Conservation (phyloP, 35 echinoderm and acorn worm species). For the Apostichopus parvimensis region DNA sequence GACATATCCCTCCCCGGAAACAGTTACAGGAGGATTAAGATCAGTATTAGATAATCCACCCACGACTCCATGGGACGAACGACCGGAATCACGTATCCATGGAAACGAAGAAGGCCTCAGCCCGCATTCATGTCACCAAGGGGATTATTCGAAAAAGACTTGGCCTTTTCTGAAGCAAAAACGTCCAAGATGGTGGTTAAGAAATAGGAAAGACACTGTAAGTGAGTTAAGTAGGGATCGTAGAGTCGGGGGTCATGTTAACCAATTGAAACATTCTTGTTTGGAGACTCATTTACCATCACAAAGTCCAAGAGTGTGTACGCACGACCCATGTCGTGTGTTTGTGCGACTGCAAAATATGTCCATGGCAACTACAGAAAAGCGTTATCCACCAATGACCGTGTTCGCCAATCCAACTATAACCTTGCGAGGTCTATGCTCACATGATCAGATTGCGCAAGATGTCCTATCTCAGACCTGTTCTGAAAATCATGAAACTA, state of each 20-base stretch:
- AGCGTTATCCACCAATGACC: background rate
- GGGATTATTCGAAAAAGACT: background rate
- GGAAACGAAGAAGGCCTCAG: background rate
- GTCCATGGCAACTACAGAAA: background rate
- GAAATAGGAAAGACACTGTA: background rate
- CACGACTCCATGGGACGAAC: background rate
- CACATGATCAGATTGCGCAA: background rate
- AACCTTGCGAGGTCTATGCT: background rate
- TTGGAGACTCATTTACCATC: background rate
- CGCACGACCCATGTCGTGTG: constrained; percentile 10
- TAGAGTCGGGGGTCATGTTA: background rate
- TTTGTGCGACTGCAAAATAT: constrained; percentile 20
- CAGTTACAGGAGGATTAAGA: background rate
- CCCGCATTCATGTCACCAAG: background rate
- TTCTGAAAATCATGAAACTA: too few relatives aligned
- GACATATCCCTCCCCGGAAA: background rate
- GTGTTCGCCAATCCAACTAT: background rate
- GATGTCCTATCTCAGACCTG: too few relatives aligned
- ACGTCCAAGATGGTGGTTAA: background rate
- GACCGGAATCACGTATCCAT: background rate
- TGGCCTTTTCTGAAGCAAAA: constrained; percentile 32
- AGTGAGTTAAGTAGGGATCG: background rate
- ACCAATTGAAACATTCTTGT: background rate
- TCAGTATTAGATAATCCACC: constrained; percentile 32
- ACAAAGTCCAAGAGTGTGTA: background rate